Evolutionary conservation across 2,113 vertebrate species (phyloP).

Genomic region (Saiga tatarica): DNA sequence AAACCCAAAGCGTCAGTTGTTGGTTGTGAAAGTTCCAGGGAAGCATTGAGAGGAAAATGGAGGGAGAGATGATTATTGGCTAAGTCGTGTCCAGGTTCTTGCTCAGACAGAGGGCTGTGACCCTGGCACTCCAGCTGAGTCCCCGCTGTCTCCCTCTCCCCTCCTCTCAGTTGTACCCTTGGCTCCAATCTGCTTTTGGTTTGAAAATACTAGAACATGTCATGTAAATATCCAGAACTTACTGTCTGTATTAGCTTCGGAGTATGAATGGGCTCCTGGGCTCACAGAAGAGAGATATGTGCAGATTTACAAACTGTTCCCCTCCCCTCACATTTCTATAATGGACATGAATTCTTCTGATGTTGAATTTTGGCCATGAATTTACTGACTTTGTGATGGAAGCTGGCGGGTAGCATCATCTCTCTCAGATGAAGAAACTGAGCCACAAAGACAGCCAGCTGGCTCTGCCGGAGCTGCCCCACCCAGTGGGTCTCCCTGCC

Average conservation of each 20-base stretch:
- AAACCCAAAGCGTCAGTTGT: not conserved
- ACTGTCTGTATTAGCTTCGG: not conserved
- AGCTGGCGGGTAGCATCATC: no score
- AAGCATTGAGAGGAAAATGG: rapidly evolving
- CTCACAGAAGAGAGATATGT: not conserved
- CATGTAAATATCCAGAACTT: not conserved
- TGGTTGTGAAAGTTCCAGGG: rapidly evolving
- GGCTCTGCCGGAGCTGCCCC: rapidly evolving
- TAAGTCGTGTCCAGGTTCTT: not conserved
- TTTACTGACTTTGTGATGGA: not conserved
- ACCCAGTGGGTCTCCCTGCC: not conserved
- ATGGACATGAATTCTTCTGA: not conserved
- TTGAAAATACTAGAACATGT: not conserved
- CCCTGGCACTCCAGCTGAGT: not conserved
- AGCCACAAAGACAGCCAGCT: not conserved
- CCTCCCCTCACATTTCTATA: rapidly evolving
- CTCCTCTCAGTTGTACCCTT: not conserved
- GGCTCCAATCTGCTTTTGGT: not conserved
- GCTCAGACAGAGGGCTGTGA: rapidly evolving
- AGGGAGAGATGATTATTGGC: not conserved
- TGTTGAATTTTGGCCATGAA: not conserved
- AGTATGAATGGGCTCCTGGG: not conserved
- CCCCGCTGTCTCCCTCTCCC: not conserved
- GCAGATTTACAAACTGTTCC: not conserved
- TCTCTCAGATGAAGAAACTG: not conserved